phyloP scores from a whole-genome alignment of 2,888 invertebrate genomes.

The Standfussiana lucernea region DNA sequence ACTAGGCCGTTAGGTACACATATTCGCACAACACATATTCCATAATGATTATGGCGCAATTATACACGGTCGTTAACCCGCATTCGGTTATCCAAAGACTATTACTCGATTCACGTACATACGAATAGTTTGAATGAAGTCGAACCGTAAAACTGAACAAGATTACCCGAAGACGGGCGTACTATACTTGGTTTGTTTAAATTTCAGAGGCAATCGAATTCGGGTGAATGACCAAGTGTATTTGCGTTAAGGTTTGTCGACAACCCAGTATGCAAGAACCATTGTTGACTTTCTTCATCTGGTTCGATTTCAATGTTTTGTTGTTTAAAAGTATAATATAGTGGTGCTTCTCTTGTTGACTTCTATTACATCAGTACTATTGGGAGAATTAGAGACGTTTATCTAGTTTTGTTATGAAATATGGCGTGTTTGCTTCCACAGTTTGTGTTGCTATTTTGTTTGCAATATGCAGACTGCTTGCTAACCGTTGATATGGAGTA shows the following conservation, averaged over 20 bases:
- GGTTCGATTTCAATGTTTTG: not conserved
- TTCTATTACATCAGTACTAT: not conserved
- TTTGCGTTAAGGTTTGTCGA: not conserved
- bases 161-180: not conserved
- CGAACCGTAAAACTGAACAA: not conserved
- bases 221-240: not conserved
- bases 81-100: not conserved
- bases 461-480: not conserved
- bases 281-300: too few species aligned
- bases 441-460: constrained; percentile 24
- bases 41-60: not conserved
- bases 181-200: not conserved
- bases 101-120: not conserved
- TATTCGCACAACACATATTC: not conserved
- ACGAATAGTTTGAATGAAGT: not conserved
- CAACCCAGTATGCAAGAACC: not conserved
- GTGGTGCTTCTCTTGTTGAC: constrained; percentile 17
- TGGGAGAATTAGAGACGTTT: constrained; percentile 31
- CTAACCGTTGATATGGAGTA: not conserved
- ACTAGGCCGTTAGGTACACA: not conserved
- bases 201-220: not conserved
- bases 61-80: not conserved
- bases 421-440: constrained; percentile 11
- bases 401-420: constrained; percentile 39
- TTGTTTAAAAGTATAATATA: too few species aligned